These are phyloP conservation scores for Platanista minor DNA, from an alignment of 2,113 vertebrate genomes.

Conservation along the genomic window DNA sequence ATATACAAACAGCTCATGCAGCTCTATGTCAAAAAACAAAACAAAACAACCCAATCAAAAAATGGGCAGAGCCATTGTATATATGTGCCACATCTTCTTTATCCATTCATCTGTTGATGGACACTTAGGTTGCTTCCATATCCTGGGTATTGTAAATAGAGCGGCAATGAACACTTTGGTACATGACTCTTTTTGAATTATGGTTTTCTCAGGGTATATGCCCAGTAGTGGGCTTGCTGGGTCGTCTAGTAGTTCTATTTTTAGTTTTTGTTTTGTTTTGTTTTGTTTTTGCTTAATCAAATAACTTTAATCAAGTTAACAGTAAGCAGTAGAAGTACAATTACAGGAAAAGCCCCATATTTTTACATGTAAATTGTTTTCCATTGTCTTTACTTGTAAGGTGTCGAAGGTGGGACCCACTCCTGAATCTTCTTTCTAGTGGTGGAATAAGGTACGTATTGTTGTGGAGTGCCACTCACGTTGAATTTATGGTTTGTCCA, in stretches of 20 bases:
- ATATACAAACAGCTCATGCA: not conserved
- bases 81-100: too few relatives aligned
- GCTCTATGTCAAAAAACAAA: not conserved
- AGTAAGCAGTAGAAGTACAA: conserved; percentile 59
- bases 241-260: too few relatives aligned
- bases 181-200: too few relatives aligned
- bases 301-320: conserved; percentile 58
- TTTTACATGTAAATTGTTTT: not conserved
- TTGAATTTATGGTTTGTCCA: conserved; percentile 93
- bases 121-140: too few relatives aligned
- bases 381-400: conserved; percentile 65
- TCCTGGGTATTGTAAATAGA: too few relatives aligned
- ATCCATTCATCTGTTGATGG: too few relatives aligned
- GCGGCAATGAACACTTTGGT: too few relatives aligned
- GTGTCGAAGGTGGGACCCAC: conserved; percentile 88
- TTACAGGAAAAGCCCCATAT: conserved; percentile 37
- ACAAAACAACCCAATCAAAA: not conserved
- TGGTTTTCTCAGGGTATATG: too few relatives aligned
- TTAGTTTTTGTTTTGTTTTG: too few relatives aligned
- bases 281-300: conserved; percentile 49
- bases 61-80: not conserved
- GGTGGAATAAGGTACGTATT: conserved; percentile 95
- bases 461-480: conserved; percentile 83
- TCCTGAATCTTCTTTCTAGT: conserved; percentile 96
- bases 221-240: too few relatives aligned